A percentile compares a stretch with the other conserved stretches of the same genome.
Conservation (phyloP, 2,113 vertebrate species). For the Dolichotis patagonum region DNA sequence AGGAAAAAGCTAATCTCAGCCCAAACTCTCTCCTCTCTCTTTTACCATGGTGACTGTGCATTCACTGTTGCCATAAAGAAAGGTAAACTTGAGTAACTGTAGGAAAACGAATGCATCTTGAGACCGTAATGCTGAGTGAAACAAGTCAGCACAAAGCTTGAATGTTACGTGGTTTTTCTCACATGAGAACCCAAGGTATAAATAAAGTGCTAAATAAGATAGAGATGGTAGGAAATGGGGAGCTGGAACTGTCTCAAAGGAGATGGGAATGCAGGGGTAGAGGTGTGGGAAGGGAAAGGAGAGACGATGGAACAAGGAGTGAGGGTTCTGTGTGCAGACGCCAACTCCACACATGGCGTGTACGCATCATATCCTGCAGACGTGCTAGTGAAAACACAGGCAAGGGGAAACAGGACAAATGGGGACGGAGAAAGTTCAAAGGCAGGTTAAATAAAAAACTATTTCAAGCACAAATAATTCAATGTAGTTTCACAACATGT, state of each 20-base stretch:
- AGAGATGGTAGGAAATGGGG: background rate
- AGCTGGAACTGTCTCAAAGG: background rate
- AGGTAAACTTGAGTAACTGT: background rate
- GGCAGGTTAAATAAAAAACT: background rate
- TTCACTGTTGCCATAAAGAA: background rate
- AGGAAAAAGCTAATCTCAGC: background rate
- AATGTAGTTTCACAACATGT: background rate
- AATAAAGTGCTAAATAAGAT: background rate
- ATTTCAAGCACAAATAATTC: background rate
- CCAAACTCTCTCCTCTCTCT: background rate
- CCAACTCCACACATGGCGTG: background rate
- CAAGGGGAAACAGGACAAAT: background rate
- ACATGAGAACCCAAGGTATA: background rate
- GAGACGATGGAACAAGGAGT: background rate
- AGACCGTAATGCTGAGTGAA: background rate
- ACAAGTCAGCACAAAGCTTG: background rate
- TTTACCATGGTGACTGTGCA: background rate
- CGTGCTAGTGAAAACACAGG: background rate
- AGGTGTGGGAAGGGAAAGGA: background rate
- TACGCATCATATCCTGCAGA: background rate
- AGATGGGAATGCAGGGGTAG: background rate
- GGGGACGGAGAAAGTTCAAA: background rate
- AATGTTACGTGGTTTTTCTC: background rate
- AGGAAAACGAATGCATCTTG: background rate
- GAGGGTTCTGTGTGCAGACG: background rate